Evolutionary conservation across 2,113 vertebrate species (phyloP).

Genomic region (Ctenodactylus gundi): DNA sequence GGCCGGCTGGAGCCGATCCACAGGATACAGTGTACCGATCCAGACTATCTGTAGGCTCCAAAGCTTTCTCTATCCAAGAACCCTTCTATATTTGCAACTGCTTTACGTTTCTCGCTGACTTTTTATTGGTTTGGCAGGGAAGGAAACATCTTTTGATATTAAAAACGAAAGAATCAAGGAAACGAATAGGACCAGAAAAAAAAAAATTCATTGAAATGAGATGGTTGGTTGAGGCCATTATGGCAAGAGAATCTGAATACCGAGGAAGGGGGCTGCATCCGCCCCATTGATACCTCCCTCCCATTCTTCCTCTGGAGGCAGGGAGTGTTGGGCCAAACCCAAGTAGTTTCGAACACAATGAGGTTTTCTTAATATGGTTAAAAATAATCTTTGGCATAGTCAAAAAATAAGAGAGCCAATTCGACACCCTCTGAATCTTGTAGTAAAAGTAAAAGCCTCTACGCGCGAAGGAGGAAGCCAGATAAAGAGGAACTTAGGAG

Average conservation of each 20-base stretch:
- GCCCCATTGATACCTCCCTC: not conserved
- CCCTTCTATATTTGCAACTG: not conserved
- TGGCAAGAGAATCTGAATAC: not conserved
- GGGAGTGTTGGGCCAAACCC: not conserved
- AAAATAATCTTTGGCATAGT: not conserved
- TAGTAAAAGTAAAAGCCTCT: not conserved
- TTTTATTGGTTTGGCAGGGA: not conserved
- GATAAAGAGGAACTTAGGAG: not conserved
- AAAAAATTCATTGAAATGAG: slow-evolving; percentile 17
- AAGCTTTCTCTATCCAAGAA: not conserved
- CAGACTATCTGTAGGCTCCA: not conserved
- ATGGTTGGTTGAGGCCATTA: not conserved
- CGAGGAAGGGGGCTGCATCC: not conserved
- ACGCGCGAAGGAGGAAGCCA: too few relatives aligned
- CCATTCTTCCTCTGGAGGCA: not conserved
- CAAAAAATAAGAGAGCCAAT: not conserved
- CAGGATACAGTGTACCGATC: not conserved
- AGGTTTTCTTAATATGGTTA: not conserved
- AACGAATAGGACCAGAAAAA: not conserved
- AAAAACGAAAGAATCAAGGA: not conserved
- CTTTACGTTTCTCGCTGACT: not conserved
- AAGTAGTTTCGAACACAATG: not conserved
- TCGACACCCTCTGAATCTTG: not conserved
- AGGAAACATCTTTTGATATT: not conserved
- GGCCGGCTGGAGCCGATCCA: not conserved